phyloP scores from a whole-genome alignment of 2,113 vertebrate genomes.

The Garra rufa region DNA sequence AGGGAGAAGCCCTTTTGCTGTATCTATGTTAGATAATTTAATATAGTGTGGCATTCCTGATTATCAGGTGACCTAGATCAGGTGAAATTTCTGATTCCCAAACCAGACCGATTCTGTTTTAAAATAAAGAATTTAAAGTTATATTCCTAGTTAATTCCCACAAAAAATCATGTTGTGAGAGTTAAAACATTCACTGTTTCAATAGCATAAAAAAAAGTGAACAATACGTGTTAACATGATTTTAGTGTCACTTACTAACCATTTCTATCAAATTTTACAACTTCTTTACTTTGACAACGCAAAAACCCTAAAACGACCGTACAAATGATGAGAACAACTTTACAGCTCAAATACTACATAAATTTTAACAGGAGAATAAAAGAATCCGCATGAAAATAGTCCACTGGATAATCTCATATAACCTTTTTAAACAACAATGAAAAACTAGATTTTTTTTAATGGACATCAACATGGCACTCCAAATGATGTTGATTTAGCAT shows the following conservation, averaged over 20 bases:
- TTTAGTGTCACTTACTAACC: neutral
- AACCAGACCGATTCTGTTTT: neutral
- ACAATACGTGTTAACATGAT: neutral
- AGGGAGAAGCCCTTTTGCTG: constrained; percentile 13
- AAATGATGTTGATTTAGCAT: neutral
- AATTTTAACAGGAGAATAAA: neutral
- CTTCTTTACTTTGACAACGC: neutral
- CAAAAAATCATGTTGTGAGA: neutral
- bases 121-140: neutral
- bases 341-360: neutral
- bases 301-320: neutral
- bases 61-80: constrained; percentile 52
- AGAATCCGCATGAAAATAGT: neutral
- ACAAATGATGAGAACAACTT: neutral
- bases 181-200: neutral
- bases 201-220: neutral
- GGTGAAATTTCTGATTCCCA: neutral
- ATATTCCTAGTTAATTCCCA: no score
- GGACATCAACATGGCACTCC: neutral
- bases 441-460: constrained; percentile 13
- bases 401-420: neutral
- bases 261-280: neutral
- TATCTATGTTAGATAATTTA: constrained; percentile 45
- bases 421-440: neutral
- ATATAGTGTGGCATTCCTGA: constrained; percentile 43